Evolutionary conservation across 2,113 vertebrate species (phyloP).

Genomic region (Pollimyrus isidori): DNA sequence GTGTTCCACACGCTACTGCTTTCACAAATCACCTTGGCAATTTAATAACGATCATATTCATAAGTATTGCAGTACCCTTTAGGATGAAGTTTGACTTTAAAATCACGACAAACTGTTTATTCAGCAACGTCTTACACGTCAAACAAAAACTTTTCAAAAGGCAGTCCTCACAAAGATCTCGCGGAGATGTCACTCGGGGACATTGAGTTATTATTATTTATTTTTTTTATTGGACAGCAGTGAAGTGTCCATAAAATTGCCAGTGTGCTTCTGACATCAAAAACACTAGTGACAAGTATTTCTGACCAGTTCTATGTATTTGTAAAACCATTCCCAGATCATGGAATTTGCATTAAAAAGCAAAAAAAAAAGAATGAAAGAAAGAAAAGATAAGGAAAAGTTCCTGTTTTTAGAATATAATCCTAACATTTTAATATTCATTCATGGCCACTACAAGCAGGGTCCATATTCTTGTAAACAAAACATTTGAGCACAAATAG

Average conservation of each 20-base stretch:
- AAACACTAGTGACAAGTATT: neutral
- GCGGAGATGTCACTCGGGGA: neutral
- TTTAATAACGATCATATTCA: neutral
- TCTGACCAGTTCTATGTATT: neutral
- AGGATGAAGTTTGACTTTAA: conserved; percentile 1
- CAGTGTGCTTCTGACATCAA: neutral
- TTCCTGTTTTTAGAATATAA: neutral
- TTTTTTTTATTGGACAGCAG: neutral
- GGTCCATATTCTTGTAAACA: neutral
- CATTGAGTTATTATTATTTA: neutral
- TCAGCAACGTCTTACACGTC: neutral
- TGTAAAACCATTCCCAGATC: neutral
- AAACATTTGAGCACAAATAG: conserved; percentile 21
- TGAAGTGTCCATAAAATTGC: neutral
- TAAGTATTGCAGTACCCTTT: neutral
- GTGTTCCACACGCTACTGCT: neutral
- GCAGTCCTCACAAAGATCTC: neutral
- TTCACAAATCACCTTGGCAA: neutral
- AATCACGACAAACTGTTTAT: conserved; percentile 13
- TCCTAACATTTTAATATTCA: neutral
- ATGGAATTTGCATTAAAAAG: neutral
- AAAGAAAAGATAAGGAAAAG: neutral
- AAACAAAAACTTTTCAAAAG: neutral
- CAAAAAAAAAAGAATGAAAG: neutral
- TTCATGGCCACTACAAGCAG: neutral